These are phyloP conservation scores for Apostichopus californicus DNA, from an alignment of 35 echinoderm and acorn worm species.

Conservation along the genomic window DNA sequence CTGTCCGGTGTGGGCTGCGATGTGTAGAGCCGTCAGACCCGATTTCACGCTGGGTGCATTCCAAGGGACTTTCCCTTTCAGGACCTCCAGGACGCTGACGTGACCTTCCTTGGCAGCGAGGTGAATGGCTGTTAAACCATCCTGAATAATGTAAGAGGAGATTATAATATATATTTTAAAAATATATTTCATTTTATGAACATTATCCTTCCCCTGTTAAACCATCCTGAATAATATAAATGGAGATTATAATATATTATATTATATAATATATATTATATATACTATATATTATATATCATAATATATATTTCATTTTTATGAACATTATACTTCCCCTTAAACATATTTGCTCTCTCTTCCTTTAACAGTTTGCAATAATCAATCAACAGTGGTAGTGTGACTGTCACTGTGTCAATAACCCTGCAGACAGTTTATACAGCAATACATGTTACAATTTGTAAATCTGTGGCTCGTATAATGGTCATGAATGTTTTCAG, in stretches of 20 bases:
- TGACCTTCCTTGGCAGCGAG: slow-evolving; percentile 86
- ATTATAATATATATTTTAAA: no score
- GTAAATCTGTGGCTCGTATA: no score
- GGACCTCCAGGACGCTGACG: slow-evolving; percentile 76
- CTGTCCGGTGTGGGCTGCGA: slow-evolving; percentile 93
- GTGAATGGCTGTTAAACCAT: slow-evolving; percentile 98
- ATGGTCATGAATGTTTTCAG: no score
- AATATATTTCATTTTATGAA: neutral
- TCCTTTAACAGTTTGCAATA: no score
- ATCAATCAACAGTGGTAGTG: no score
- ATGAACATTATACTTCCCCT: neutral
- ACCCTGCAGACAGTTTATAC: no score
- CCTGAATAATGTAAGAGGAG: slow-evolving; percentile 55
- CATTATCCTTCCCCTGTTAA: slow-evolving; percentile 40
- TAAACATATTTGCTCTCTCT: no score
- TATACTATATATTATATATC: no score
- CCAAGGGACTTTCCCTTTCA: slow-evolving; percentile 88
- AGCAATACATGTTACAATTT: no score
- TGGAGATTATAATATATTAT: neutral
- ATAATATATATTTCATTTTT: neutral
- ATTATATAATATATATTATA: no score
- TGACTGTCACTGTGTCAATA: no score
- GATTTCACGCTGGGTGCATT: slow-evolving; percentile 91
- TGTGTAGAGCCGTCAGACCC: slow-evolving; percentile 89
- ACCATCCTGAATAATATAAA: slow-evolving; percentile 76